Percentiles rank a stretch among this genome's conserved stretches.
phyloP scores from a whole-genome alignment of 2,888 invertebrate species.

The Cryptus armator region DNA sequence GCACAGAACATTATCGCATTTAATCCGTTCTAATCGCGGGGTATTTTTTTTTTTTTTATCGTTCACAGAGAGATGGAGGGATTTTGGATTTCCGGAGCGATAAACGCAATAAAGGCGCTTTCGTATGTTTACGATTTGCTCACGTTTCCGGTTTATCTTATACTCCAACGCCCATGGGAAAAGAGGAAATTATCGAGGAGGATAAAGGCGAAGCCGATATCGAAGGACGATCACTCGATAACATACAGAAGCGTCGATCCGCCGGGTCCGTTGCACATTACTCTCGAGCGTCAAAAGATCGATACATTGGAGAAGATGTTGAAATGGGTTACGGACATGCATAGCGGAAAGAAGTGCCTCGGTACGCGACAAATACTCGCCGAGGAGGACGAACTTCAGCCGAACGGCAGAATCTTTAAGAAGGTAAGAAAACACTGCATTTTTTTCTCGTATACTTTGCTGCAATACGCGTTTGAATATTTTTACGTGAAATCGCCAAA shows the following conservation, averaged over 20 bases:
- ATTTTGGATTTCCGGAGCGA: constrained; percentile 88
- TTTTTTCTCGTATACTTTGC: too few species aligned
- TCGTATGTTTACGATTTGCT: constrained; percentile 95
- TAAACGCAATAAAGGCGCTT: constrained; percentile 92
- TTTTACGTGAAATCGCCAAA: too few species aligned
- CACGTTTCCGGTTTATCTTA: constrained; percentile 95
- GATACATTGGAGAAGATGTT: constrained; percentile 94
- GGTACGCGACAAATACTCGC: constrained; percentile 96
- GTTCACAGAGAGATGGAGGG: constrained; percentile 87
- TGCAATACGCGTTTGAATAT: not conserved
- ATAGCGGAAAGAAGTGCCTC: constrained; percentile 91
- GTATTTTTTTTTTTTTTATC: not conserved
- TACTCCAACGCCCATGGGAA: constrained; percentile 95
- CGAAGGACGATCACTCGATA: constrained; percentile 88
- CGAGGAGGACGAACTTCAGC: constrained; percentile 97
- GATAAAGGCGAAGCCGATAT: constrained; percentile 92
- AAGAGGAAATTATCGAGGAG: constrained; percentile 91
- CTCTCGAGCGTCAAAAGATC: constrained; percentile 91
- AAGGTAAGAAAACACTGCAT: constrained; percentile 88
- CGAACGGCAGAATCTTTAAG: constrained; percentile 97
- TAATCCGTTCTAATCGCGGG: not conserved
- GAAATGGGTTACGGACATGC: constrained; percentile 91
- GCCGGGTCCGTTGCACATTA: constrained; percentile 90
- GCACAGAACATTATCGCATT: not conserved
- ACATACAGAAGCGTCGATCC: constrained; percentile 91